Conservation (phyloP, 2,888 invertebrate genomes). For the Melanophora roralis region DNA sequence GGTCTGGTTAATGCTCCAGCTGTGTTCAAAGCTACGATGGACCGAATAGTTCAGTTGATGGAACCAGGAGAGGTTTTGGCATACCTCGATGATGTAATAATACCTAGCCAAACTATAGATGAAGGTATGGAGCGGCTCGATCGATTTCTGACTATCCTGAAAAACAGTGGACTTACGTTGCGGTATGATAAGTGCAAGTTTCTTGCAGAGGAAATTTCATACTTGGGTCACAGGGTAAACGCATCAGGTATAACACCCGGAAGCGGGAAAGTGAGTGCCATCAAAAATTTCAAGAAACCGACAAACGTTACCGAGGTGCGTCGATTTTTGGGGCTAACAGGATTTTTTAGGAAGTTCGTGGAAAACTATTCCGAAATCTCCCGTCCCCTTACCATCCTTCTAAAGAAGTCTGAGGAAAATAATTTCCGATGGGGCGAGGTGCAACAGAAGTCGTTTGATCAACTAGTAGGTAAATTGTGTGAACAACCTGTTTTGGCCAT, state of each 20-base stretch:
- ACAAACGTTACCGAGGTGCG: constrained; percentile 44
- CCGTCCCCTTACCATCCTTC: constrained; percentile 19
- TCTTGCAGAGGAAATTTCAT: background rate
- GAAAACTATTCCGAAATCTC: constrained; percentile 42
- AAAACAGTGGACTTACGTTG: background rate
- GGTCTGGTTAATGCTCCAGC: constrained; percentile 54
- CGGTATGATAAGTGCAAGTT: constrained; percentile 20
- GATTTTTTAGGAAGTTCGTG: constrained; percentile 61
- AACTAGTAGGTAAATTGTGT: constrained; percentile 27
- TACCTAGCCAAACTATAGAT: background rate
- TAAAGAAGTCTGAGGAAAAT: background rate
- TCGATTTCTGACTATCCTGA: constrained; percentile 26
- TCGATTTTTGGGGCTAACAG: constrained; percentile 54
- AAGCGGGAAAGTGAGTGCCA: background rate
- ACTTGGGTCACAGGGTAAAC: constrained; percentile 5
- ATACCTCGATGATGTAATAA: background rate
- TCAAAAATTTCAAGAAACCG: constrained; percentile 26
- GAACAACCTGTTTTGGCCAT: constrained; percentile 41
- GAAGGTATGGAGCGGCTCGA: background rate
- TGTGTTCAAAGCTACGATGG: constrained; percentile 51
- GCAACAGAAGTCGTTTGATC: constrained; percentile 35
- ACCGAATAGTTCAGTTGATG: constrained; percentile 12
- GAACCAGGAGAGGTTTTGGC: background rate
- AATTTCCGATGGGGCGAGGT: constrained; percentile 13
- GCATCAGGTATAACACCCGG: background rate